These are phyloP conservation scores for Amiota communis DNA, from an alignment of 2,888 invertebrate species.

Conservation along the genomic window DNA sequence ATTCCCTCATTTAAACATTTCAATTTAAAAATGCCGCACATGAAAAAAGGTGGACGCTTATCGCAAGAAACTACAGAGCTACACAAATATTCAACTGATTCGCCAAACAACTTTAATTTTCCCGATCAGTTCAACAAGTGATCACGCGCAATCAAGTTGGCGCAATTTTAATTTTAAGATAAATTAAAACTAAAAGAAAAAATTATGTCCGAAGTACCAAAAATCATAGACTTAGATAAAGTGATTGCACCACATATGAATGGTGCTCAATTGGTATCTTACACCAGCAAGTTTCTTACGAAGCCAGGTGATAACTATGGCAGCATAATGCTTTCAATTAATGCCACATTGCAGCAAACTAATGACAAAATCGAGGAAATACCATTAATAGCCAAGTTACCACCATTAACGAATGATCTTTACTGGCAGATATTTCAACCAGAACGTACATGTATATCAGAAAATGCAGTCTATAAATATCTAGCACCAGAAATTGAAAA, in stretches of 20 bases:
- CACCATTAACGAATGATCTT: slow-evolving; percentile 75
- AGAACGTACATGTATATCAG: slow-evolving; percentile 76
- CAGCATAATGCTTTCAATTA: slow-evolving; percentile 75
- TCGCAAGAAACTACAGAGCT: no score
- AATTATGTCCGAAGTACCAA: slow-evolving; percentile 61
- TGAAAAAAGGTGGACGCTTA: no score
- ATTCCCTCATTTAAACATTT: no score
- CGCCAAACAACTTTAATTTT: no score
- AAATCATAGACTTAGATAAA: slow-evolving; percentile 60
- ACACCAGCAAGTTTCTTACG: slow-evolving; percentile 73
- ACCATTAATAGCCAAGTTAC: slow-evolving; percentile 76
- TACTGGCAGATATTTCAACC: slow-evolving; percentile 76
- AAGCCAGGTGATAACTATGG: slow-evolving; percentile 79
- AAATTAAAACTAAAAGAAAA: slow-evolving; percentile 2
- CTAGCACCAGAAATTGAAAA: slow-evolving; percentile 74
- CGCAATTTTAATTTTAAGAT: not conserved
- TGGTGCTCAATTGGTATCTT: slow-evolving; percentile 67
- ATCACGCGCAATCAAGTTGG: not conserved
- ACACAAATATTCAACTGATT: no score
- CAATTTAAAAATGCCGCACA: no score
- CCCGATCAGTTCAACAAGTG: no score
- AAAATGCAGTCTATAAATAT: slow-evolving; percentile 75
- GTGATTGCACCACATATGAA: slow-evolving; percentile 65
- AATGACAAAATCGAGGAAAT: slow-evolving; percentile 67
- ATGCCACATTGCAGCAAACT: slow-evolving; percentile 64